Percentiles rank a stretch among this genome's conserved stretches.
Conservation (phyloP, 2,888 invertebrate genomes). For the Blastobasis adustella region DNA sequence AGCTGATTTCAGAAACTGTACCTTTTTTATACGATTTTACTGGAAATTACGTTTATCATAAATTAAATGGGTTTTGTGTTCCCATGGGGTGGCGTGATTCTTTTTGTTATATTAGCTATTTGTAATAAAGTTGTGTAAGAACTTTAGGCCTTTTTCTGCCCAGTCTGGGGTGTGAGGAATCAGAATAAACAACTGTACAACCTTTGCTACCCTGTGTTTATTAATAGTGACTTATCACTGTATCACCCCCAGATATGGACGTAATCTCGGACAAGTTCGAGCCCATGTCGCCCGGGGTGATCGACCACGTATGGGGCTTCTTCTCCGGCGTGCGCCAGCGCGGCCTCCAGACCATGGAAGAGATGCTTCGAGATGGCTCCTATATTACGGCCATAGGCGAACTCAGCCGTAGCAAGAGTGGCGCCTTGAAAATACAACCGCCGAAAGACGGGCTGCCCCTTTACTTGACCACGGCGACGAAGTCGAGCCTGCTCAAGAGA, state of each 20-base stretch:
- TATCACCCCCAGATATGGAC: constrained; percentile 77
- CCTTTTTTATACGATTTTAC: too few species aligned
- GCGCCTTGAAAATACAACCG: constrained; percentile 81
- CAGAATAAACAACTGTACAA: too few species aligned
- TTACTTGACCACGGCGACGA: constrained; percentile 86
- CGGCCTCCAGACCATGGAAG: constrained; percentile 90
- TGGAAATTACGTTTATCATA: too few species aligned
- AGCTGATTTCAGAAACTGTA: too few species aligned
- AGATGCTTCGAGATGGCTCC: constrained; percentile 88
- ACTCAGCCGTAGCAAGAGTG: constrained; percentile 77
- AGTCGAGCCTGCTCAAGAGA: constrained; percentile 82
- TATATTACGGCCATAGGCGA: constrained; percentile 87
- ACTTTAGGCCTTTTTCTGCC: too few species aligned
- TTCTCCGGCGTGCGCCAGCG: constrained; percentile 88
- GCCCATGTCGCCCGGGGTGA: constrained; percentile 82
- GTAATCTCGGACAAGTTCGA: constrained; percentile 89
- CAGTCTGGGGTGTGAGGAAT: too few species aligned
- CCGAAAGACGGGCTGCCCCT: constrained; percentile 81
- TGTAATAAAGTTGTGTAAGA: too few species aligned
- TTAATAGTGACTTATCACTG: too few species aligned
- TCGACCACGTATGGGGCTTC: constrained; percentile 89
- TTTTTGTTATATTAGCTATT: too few species aligned
- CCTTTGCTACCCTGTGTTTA: too few species aligned
- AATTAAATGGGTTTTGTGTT: too few species aligned
- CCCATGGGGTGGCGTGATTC: too few species aligned